phyloP scores from a whole-genome alignment of 2,797 vertebrate genomes.

The Cichlasoma orientale region DNA sequence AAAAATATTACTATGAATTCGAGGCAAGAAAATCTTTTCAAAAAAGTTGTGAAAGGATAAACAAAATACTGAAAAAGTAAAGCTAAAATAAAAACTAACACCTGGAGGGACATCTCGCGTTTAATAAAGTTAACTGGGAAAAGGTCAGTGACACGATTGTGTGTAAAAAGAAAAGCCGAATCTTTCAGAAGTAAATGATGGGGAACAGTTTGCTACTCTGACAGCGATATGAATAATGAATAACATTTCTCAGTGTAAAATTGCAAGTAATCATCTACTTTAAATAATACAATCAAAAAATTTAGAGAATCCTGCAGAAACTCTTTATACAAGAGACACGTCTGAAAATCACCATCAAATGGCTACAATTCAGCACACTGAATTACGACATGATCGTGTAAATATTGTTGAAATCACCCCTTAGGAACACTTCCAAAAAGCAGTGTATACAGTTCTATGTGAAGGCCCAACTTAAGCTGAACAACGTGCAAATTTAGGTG shows the following conservation, averaged over 20 bases:
- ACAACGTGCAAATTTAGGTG: neutral
- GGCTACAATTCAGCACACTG: neutral
- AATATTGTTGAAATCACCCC: neutral
- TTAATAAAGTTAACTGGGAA: neutral
- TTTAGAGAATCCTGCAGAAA: no score
- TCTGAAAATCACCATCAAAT: neutral
- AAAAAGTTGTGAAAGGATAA: neutral
- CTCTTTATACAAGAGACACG: neutral
- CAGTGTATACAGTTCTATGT: neutral
- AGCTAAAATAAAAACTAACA: no score
- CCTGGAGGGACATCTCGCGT: neutral
- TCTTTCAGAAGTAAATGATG: no score
- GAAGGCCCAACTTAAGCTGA: neutral
- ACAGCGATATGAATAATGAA: no score
- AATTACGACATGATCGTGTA: neutral
- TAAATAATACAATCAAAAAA: no score
- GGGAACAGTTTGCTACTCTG: no score
- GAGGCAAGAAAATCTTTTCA: neutral
- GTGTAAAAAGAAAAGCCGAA: no score
- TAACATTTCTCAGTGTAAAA: no score
- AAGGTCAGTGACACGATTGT: neutral
- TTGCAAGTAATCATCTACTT: no score
- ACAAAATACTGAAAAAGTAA: neutral
- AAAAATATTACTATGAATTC: neutral
- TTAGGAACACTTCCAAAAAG: neutral